Conservation (phyloP, 2,797 vertebrate species). For the Crotalus adamanteus region DNA sequence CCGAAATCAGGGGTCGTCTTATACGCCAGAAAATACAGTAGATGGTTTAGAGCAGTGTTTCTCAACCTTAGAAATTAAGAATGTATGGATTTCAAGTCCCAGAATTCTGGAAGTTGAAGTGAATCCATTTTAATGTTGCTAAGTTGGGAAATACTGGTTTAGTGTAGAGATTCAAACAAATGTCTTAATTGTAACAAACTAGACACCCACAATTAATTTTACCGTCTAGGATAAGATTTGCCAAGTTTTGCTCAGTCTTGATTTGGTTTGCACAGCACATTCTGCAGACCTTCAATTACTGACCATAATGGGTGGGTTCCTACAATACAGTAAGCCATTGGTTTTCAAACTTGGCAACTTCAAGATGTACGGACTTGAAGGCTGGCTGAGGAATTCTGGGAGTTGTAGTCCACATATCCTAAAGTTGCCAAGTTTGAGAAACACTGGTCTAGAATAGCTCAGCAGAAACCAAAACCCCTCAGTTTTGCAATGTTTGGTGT, state of each 20-base stretch:
- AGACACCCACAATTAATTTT: background rate
- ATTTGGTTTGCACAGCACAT: background rate
- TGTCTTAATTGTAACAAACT: background rate
- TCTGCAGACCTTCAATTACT: background rate
- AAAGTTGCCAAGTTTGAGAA: background rate
- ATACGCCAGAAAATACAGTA: background rate
- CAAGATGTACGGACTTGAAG: background rate
- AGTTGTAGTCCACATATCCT: background rate
- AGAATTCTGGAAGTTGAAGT: background rate
- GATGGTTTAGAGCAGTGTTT: background rate
- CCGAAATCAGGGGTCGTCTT: too few relatives aligned
- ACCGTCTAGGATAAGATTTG: background rate
- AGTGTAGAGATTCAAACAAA: background rate
- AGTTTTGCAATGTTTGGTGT: background rate
- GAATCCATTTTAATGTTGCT: background rate
- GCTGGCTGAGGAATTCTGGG: background rate
- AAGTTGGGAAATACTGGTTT: background rate
- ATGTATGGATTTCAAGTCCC: background rate
- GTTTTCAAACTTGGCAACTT: background rate
- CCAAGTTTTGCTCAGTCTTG: background rate
- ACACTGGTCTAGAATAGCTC: background rate
- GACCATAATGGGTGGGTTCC: background rate
- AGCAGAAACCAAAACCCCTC: background rate
- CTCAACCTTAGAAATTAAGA: background rate
- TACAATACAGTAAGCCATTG: background rate